Evolutionary conservation across 2,797 vertebrate species (phyloP), one percentile per base, ranked within the genome.

Genomic region (Epinephelus malabaricus): DNA sequence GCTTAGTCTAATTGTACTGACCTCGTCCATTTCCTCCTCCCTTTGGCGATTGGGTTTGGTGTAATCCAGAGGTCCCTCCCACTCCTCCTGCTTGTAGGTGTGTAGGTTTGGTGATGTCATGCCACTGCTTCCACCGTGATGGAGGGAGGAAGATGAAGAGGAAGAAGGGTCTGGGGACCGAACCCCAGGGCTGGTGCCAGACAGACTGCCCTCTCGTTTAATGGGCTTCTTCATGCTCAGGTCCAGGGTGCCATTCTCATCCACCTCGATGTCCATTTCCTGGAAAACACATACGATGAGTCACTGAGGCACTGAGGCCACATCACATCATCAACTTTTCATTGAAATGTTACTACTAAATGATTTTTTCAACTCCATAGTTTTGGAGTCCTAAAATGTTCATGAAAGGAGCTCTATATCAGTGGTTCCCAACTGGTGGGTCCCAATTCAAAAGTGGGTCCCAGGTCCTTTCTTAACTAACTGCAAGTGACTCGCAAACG

Each of bases 61-160:
- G 94, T 99, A 99, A 94, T 99, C 98, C 79, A 99, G 96, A 58
- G 98, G 98, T 12, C 97, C 97, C 53, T 99, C 98, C 97, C 98
- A 99, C 58, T 97, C 97, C 43, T 99, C 98, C 94, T 98, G 98
- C 85, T 98, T 98, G 91, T 98, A 97, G 67, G 94, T 72, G 78
- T 97, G 97, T 50, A 96, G 95, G 87, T 95, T 97, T 1, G 98
- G 97, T 1, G 98, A 98, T 46, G 97, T 96, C 95, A 98, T 95
- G 76, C 96, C 96, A 73, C 97, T 97, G 95, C 96, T 96, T 1
- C 96, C 97, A 76, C 97, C 94, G 7, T 91, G 94, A 84, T 93
- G 95, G 56, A 94, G 88, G 18, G 97, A 97, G 74, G 96, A 95
- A 62, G 96, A 96, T 79, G 97, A 97, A 89, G 97, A 97, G 83